A percentile compares a stretch with the other conserved stretches of the same genome.
Evolutionary conservation across 1,140 invertebrate species (phyloP).

Genomic region (Diorhabda sublineata): DNA sequence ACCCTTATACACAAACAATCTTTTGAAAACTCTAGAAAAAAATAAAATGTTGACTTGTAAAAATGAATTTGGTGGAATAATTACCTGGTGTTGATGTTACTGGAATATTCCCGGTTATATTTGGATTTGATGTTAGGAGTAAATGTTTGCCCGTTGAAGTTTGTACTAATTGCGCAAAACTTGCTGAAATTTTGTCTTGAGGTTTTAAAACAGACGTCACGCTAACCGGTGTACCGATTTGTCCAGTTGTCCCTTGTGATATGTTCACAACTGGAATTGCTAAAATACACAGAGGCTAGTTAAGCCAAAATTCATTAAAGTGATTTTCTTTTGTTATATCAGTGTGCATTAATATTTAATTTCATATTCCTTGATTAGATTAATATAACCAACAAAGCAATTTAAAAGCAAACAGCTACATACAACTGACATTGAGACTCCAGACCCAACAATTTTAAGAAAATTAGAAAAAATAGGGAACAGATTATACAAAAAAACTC

Average conservation of each 20-base stretch:
- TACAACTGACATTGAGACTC: no score
- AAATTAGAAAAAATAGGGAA: no score
- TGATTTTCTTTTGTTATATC: no score
- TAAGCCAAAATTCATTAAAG: no score
- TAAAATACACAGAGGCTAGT: conserved; percentile 28
- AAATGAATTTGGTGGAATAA: neutral
- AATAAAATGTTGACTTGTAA: neutral
- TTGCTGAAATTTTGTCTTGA: conserved; percentile 39
- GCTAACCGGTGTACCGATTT: conserved; percentile 46
- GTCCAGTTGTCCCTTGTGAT: conserved; percentile 40
- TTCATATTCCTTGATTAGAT: no score
- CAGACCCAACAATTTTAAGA: no score
- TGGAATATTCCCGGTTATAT: conserved; percentile 37
- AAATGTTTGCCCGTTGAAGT: conserved; percentile 66
- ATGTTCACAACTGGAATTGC: conserved; percentile 52
- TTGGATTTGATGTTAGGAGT: conserved; percentile 51
- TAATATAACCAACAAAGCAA: no score
- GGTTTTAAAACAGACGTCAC: conserved; percentile 47
- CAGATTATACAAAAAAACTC: no score
- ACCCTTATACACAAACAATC: neutral
- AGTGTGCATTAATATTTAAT: no score
- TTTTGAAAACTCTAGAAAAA: neutral
- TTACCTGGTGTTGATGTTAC: conserved; percentile 39
- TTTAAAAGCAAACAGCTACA: no score
- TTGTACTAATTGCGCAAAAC: conserved; percentile 63